Evolutionary conservation across 2,888 invertebrate species (phyloP).

Genomic region (Celastrina argiolus): DNA sequence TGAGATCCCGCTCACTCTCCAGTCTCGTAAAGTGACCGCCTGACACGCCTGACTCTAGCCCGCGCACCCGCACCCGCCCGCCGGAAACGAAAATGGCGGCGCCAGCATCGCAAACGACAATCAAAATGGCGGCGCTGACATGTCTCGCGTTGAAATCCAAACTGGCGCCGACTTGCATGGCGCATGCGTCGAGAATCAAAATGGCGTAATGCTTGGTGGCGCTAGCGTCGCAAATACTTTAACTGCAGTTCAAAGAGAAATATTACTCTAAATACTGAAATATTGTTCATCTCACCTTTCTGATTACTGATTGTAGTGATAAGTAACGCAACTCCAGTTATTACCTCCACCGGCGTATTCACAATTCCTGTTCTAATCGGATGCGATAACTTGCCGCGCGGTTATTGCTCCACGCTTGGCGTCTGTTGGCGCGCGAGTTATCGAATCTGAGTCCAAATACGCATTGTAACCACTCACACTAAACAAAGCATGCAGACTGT

Average conservation of each 20-base stretch:
- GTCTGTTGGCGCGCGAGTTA: neutral
- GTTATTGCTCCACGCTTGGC: neutral
- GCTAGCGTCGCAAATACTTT: neutral
- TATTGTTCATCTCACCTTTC: neutral
- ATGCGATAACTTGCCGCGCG: neutral
- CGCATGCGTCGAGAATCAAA: neutral
- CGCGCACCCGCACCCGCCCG: slow-evolving; percentile 29
- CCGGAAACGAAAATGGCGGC: neutral
- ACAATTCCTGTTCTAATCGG: neutral
- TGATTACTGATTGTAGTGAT: neutral
- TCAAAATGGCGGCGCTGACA: neutral
- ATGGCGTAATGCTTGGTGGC: neutral
- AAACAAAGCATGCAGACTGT: neutral
- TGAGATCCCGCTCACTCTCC: slow-evolving; percentile 76
- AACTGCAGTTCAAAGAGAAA: neutral
- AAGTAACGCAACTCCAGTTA: neutral
- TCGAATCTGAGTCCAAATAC: neutral
- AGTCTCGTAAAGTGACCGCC: slow-evolving; percentile 76
- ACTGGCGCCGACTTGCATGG: neutral
- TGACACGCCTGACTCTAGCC: slow-evolving; percentile 46
- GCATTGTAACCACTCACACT: neutral
- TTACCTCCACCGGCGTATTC: neutral
- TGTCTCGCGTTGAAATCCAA: neutral
- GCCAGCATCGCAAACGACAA: neutral
- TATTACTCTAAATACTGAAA: neutral